These are phyloP conservation scores for Tachyglossus aculeatus DNA, from an alignment of 2,797 vertebrate species.

Conservation along the genomic window DNA sequence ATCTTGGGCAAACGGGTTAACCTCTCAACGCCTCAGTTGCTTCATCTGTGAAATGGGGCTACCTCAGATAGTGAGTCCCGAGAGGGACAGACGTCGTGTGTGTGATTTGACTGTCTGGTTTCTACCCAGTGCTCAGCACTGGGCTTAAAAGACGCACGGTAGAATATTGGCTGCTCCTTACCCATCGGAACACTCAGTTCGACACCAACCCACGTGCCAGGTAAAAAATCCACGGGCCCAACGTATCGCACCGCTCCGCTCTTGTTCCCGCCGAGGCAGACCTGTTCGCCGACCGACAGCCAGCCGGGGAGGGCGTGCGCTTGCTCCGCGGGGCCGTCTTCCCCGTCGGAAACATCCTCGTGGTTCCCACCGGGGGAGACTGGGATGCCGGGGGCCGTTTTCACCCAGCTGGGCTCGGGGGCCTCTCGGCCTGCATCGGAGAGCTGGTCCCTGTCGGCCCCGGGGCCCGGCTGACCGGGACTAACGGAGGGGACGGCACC, in stretches of 20 bases:
- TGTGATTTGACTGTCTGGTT: too few species aligned
- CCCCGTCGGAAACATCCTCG: constrained; percentile 74
- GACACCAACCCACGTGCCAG: constrained; percentile 85
- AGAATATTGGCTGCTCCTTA: constrained; percentile 62
- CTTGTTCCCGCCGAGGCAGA: constrained; percentile 80
- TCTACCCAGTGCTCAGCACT: too few species aligned
- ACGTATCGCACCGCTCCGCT: constrained; percentile 81
- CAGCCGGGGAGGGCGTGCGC: constrained; percentile 68
- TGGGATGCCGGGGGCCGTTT: not conserved
- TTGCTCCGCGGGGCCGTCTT: constrained; percentile 76
- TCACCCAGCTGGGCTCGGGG: not conserved
- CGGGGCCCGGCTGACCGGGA: constrained; percentile 9
- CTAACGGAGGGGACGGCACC: not conserved
- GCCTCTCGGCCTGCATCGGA: constrained; percentile 31
- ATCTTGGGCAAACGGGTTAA: too few species aligned
- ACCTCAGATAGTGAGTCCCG: too few species aligned
- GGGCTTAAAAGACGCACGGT: not conserved
- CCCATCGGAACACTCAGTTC: constrained; percentile 83
- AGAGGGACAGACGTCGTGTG: too few species aligned
- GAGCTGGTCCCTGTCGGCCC: constrained; percentile 25
- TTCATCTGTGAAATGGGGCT: too few species aligned
- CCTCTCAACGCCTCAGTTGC: too few species aligned
- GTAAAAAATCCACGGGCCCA: constrained; percentile 86
- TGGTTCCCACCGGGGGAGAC: constrained; percentile 56
- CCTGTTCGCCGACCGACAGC: constrained; percentile 81